Conservation (phyloP, 1,140 invertebrate genomes). For the Leptestheria dahalacensis region DNA sequence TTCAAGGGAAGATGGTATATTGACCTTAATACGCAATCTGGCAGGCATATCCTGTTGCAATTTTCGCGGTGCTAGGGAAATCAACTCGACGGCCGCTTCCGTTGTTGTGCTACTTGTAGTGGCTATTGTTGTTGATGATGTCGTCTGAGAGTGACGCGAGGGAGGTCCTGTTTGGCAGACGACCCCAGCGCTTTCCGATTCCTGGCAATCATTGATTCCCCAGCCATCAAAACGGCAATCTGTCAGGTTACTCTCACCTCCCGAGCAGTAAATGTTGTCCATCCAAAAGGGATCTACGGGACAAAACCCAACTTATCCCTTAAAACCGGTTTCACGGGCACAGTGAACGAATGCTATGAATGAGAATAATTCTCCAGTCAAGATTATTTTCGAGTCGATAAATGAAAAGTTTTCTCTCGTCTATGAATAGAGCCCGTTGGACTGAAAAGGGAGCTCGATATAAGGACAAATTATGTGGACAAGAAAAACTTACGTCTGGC, state of each 20-base stretch:
- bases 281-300: constrained; percentile 69
- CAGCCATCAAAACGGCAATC: constrained; percentile 67
- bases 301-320: constrained; percentile 7
- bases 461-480: no score
- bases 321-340: background rate
- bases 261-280: constrained; percentile 75
- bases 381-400: no score
- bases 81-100: constrained; percentile 25
- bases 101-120: constrained; percentile 40
- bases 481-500: constrained; percentile 51
- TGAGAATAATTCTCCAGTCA: no score
- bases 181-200: constrained; percentile 64
- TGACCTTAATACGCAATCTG: constrained; percentile 11
- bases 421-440: no score
- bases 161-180: constrained; percentile 35
- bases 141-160: background rate
- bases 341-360: background rate
- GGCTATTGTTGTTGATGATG: background rate
- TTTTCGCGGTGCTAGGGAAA: background rate
- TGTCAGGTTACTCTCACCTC: constrained; percentile 50
- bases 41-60: constrained; percentile 12
- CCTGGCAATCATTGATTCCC: constrained; percentile 61
- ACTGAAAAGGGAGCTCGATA: no score
- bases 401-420: no score
- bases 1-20: background rate